Evolutionary conservation across 2,113 vertebrate species (phyloP).

Genomic region (Scortum barcoo): DNA sequence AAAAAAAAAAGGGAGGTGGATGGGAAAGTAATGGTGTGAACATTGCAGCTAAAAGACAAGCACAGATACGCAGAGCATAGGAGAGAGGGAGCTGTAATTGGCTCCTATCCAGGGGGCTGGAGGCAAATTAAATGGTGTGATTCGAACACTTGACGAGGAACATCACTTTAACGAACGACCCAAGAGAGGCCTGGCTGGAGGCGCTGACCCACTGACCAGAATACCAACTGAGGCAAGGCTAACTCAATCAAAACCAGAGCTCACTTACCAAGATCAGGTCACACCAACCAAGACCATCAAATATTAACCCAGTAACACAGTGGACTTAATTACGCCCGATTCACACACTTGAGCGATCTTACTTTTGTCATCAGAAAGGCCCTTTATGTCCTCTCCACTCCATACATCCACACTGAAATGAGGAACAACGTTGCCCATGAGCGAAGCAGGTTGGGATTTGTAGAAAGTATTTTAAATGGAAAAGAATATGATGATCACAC

Average conservation of each 20-base stretch:
- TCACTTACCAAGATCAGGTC: slow-evolving; percentile 25
- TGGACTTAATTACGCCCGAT: neutral
- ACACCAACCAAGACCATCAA: slow-evolving; percentile 22
- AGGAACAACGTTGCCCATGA: neutral
- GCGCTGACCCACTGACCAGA: slow-evolving; percentile 70
- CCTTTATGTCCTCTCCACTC: neutral
- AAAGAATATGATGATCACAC: neutral
- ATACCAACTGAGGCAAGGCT: slow-evolving; percentile 56
- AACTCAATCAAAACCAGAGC: slow-evolving; percentile 51
- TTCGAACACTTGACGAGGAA: slow-evolving; percentile 70
- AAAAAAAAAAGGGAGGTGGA: neutral
- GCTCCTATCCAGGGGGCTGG: slow-evolving; percentile 60
- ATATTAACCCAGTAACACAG: slow-evolving; percentile 7
- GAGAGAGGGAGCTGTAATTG: slow-evolving; percentile 52
- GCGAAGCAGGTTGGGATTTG: neutral
- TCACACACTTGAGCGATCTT: slow-evolving; percentile 19
- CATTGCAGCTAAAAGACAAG: slow-evolving; percentile 14
- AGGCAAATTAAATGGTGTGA: slow-evolving; percentile 70
- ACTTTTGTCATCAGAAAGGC: slow-evolving; percentile 22
- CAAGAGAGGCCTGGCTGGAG: slow-evolving; percentile 54
- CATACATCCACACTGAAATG: neutral
- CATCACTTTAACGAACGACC: slow-evolving; percentile 63
- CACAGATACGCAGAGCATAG: slow-evolving; percentile 9
- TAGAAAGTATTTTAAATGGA: neutral
- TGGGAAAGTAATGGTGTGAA: neutral